Percentiles rank a stretch among this genome's conserved stretches.
Evolutionary conservation across 2,797 vertebrate genomes (phyloP).

Genomic region (Myiotriccus ornatus): DNA sequence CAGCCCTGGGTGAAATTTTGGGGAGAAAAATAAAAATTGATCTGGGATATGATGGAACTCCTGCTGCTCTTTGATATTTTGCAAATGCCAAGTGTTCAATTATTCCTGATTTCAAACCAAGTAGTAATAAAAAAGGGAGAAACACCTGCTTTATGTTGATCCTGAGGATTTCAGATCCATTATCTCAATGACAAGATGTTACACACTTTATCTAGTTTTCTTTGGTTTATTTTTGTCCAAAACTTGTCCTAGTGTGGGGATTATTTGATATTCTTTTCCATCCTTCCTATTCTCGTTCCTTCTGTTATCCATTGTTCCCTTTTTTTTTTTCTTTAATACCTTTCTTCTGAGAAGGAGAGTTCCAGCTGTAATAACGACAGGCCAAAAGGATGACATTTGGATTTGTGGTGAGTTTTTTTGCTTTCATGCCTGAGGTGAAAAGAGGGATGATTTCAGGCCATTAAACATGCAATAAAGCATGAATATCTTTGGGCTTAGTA

Average conservation of each 20-base stretch:
- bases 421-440: neutral
- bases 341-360: neutral
- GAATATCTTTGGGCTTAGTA: neutral
- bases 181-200: neutral
- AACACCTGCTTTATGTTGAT: neutral
- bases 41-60: neutral
- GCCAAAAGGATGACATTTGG: neutral
- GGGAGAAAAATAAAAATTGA: neutral
- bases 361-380: neutral
- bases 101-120: neutral
- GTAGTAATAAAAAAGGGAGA: neutral
- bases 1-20: fast-evolving
- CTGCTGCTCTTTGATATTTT: neutral
- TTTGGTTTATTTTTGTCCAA: neutral
- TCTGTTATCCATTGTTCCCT: neutral
- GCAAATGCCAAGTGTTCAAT: neutral
- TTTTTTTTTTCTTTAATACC: neutral
- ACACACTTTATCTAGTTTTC: neutral
- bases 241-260: neutral
- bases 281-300: neutral
- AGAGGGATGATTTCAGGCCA: neutral
- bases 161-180: neutral
- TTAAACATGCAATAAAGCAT: neutral
- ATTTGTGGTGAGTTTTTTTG: neutral
- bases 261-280: neutral